Evolutionary conservation across 2,113 vertebrate genomes (phyloP), one percentile per base, ranked within the genome.

Genomic region (Thunnus thynnus): DNA sequence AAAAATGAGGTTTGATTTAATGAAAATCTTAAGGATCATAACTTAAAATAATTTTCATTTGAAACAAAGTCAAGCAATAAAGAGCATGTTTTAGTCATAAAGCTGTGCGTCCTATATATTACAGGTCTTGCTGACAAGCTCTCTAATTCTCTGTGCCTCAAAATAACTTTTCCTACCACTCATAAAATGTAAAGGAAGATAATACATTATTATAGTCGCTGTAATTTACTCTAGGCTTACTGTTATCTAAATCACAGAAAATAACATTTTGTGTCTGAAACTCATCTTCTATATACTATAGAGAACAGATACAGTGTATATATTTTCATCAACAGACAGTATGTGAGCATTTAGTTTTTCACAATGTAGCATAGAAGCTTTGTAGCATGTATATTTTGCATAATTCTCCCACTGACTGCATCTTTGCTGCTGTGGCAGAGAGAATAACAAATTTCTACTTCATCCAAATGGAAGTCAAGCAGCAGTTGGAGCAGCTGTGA

Each of bases 141-240:
- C 51, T 58, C 16, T 52, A 16, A 61, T 44, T 18, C 18, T 47
- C 1, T 57, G 22, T n/a, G n/a, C 44, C 44, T 79, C 7, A 62
- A 72, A 84, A 63, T 77, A 51, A 30, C 50, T 64, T 73, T 12
- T 51, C 54, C 27, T 86, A 20, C 1, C 51, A 51, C 9, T 58
- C 25, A 47, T 16, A 1, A 63, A 66, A 69, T 48, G 27, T 44
- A 44, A 18, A 25, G 41, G 70, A 68, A 72, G 18, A 27, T 18
- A 50, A 47, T 9, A 65, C 16, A 56, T 70, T 9, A 22, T 41
- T 41, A 41, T 41, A 41, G 36, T 9, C 36, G 8, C 12, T 69
- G 46, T 32, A 44, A 72, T 68, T 57, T 61, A 46, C 30, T 54
- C 9, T 14, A 0, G 0, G 18, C 11, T 78, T 73, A 14, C 27